Base-by-base conservation (phyloP, 2,888 invertebrate genomes). In the Xestia sexstrigata region DNA sequence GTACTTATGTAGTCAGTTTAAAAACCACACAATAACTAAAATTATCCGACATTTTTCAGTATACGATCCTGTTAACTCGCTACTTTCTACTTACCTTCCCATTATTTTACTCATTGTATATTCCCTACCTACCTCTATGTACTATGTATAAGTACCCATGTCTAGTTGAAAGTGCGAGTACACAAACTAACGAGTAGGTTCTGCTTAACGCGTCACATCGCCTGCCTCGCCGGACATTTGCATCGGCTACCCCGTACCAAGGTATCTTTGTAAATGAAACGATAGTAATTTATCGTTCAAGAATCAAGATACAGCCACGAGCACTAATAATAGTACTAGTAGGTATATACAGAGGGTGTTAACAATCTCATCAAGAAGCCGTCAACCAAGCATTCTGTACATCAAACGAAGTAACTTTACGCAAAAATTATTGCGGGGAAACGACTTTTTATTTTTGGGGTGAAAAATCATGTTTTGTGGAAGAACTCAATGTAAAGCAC, bases 131-230 rank as follows among this genome's bases (percentile, higher is more conserved):
- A 63, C 15, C 8, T n/a, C n/a, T n/a, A n/a, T n/a, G n/a, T n/a
- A n/a, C n/a, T 55, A 76, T 1, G 2, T 77, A 42, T 42, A 62
- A 17, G n/a, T 52, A 30, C 3, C 17, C 17, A 65, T 55, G 26
- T 84, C 52, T 82, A 65, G 66, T 68, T 72, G 84, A 87, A 86
- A 88, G 82, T 87, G 82, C 55, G 78, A 88, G 78, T 81, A 73
- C 62, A 60, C 39, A 42, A 52, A 35, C 69, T 76, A 75, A 78
- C 67, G 70, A 78, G 79, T 77, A 67, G 70, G 35, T 83, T 39
- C 68, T 5, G 45, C 49, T 79, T 82, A 79, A 80, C 74, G 78
- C 55, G 20, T 42, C 63, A 45, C 63, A 79, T 79, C 65, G 73
- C 66, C 68, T 73, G 45, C 20, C 60, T 73, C 30, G 68, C 58